Evolutionary conservation across 2,113 vertebrate genomes (phyloP), one percentile per base, ranked within the genome.

Genomic region (Lagenorhynchus albirostris): DNA sequence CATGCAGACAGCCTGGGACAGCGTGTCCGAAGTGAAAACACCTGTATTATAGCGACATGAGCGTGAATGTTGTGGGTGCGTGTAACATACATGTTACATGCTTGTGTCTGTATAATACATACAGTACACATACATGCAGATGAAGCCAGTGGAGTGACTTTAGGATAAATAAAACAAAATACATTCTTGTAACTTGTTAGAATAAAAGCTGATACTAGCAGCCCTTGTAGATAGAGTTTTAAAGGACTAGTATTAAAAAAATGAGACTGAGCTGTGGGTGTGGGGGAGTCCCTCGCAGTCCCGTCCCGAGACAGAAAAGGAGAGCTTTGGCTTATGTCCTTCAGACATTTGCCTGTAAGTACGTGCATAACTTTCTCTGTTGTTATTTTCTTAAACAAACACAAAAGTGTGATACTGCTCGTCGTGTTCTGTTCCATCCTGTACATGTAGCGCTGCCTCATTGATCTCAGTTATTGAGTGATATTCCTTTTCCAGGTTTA

Each of bases 81-180:
- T 70, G n/a, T 13, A n/a, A n/a, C 13, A 26, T 53, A 14, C 10
- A 6, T n/a, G 47, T 23, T n/a, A n/a, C 3, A 1, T 53, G 74
- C 18, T n/a, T n/a, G 12, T 8, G 20, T 55, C 47, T 53, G 0
- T 23, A 0, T n/a, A 1, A 23, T 55, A n/a, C 31, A n/a, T 14
- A 13, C 6, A 33, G 23, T 8, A 14, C 47, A n/a, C 18, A n/a
- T 1, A 23, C 18, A n/a, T 1, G 21, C 55, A 8, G n/a, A 55
- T 44, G 21, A 23, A 47, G 5, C 47, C n/a, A 79, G 3, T 36
- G 38, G 21, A 17, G 14, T 70, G 21, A 83, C 31, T 14, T 83
- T 6, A 83, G 79, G 15, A 36, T 62, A 36, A 50, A 73, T 29
- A 15, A 73, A 6, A 36, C 11, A 5, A 71, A 60, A 62, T 15